These are phyloP conservation scores for Spinus pinus DNA, from an alignment of 2,797 vertebrate genomes.

Conservation along the genomic window DNA sequence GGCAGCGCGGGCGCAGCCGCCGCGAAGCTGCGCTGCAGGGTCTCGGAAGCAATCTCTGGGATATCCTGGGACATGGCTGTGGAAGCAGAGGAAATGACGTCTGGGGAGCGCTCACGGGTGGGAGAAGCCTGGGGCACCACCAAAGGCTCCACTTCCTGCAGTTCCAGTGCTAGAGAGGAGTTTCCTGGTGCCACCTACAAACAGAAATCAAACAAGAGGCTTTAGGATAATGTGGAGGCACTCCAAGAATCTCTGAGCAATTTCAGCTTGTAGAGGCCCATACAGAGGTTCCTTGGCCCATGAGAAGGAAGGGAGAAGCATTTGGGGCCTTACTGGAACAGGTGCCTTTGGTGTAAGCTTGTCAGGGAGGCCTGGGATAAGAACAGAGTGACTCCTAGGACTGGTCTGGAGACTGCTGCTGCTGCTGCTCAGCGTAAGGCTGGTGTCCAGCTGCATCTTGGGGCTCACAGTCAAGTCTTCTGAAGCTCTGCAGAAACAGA, in stretches of 20 bases:
- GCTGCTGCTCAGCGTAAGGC: conserved; percentile 70
- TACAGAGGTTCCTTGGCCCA: neutral
- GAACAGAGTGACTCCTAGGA: conserved; percentile 82
- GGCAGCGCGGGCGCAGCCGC: conserved; percentile 47
- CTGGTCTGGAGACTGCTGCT: conserved; percentile 78
- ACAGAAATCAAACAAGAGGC: neutral
- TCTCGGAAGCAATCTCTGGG: conserved; percentile 94
- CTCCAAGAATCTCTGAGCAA: neutral
- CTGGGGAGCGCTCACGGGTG: conserved; percentile 91
- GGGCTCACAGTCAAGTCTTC: conserved; percentile 90
- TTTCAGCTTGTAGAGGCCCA: neutral
- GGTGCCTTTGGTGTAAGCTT: conserved; percentile 77
- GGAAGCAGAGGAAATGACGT: conserved; percentile 97
- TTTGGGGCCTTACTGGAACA: conserved; percentile 78
- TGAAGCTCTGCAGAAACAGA: conserved; percentile 72
- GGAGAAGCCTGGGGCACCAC: conserved; percentile 88
- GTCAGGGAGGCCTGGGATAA: conserved; percentile 86
- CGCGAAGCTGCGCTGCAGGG: conserved; percentile 79
- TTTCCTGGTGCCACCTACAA: conserved; percentile 72
- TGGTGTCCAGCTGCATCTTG: conserved; percentile 82
- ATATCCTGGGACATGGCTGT: conserved; percentile 96
- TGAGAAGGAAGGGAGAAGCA: neutral
- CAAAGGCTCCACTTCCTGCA: conserved; percentile 86
- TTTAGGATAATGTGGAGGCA: neutral
- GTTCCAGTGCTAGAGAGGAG: conserved; percentile 79